Base-by-base conservation (phyloP, 2,113 vertebrate species). In the Macquaria australasica region DNA sequence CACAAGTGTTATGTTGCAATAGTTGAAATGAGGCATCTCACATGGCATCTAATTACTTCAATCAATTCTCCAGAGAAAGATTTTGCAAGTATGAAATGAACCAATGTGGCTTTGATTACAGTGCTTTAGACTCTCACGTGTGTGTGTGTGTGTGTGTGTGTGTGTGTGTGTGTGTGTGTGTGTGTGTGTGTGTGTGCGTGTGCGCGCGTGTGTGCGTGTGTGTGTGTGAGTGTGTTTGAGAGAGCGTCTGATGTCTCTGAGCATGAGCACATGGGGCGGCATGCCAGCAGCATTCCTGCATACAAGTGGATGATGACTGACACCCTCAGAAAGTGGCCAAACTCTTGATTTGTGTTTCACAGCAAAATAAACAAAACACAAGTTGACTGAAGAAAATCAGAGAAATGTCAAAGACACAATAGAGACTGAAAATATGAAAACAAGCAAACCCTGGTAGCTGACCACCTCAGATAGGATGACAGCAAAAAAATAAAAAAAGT, bases 51-150 rank as follows among this genome's bases (percentile, higher is more conserved):
- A 72, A 90, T 85, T 82, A 78, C 66, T 72, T 69, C 77, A 79
- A 81, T 83, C 5, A 23, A 68, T 84, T 76, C 78, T 88, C 71
- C 25, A 50, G 86, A 87, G 82, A 84, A 72, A 78, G 62, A 84
- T 77, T 87, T 86, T 79, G 75, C 73, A 86, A 86, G 56, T 83
- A 89, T 77, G 73, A 89, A 92, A 85, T 59, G 12, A 72, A 83
- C 18, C 75, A 89, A 80, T 87, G 79, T 91, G 93, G 85, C 51
- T 92, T 87, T 21, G 43, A 91, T 95, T 91, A 89, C 28, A 62
- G 55, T 18, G 75, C 53, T 63, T 43, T 43, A 73, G 60, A 72
- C 37, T 75, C 18, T 64, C 31, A 10, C 23, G 16, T 78, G 20
- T 73, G 37, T 62, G 68, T 37, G 28, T n/a, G 62, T 67, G 83